Evolutionary conservation across 2,797 vertebrate species (phyloP), one percentile per base, ranked within the genome.

Genomic region (Xyrichtys novacula): DNA sequence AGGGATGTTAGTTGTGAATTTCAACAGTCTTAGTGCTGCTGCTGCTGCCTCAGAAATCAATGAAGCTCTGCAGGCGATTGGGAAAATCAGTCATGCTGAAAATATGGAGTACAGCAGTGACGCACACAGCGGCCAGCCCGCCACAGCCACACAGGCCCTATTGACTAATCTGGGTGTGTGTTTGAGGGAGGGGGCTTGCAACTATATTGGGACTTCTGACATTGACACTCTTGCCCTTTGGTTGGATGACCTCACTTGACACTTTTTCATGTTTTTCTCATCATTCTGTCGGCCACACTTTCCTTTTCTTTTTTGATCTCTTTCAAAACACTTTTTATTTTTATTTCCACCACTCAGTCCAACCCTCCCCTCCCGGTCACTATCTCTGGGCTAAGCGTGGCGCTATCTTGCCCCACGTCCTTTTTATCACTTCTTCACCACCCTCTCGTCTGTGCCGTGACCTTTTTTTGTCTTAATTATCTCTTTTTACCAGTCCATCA

Each of bases 11-110:
- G 25, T 54, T 74, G 62, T 63, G 63, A 63, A 73, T 63, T 65
- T 71, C 39, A 39, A 54, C 36, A 50, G 44, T 9, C 39, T 66
- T 62, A n/a, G 52, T 40, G 43, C 20, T 32, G 76, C 67, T 32
- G 76, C 67, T 34, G 10, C 32, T 36, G 76, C 69, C 67, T 67
- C 55, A n/a, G 15, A 59, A 81, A 92, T 93, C 88, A 75, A 92
- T 91, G 74, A 76, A 75, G 68, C 84, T 88, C 79, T 92, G 81
- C 83, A 88, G 89, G 90, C 78, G 76, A 93, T 89, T 72, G 87
- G 91, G 83, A 85, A 90, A 92, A 92, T 90, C 92, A 93, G 91
- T 92, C 93, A 93, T 92, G 92, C 90, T 88, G 88, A 93, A 93
- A 92, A 89, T 89, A 89, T 89, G 85, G 86, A 91, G 85, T 90